Conservation (phyloP, 2,888 invertebrate genomes). For the Volucella inanis region DNA sequence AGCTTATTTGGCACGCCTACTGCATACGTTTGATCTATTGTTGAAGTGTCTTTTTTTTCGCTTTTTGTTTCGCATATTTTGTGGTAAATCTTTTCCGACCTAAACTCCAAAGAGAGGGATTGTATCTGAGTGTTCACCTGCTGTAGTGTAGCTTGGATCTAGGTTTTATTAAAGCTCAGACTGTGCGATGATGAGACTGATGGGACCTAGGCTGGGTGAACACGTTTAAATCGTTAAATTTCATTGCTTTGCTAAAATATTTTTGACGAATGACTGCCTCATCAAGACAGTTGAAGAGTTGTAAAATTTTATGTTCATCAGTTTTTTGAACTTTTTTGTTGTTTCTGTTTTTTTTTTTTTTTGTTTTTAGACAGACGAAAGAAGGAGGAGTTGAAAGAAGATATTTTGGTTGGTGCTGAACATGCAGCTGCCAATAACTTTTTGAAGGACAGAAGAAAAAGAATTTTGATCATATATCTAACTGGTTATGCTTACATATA, state of each 20-base stretch:
- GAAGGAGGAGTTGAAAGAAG: too few species aligned
- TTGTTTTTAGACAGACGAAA: not conserved
- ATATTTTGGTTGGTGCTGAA: too few species aligned
- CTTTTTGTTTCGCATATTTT: not conserved
- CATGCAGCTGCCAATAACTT: too few species aligned
- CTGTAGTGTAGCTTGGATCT: constrained; percentile 33
- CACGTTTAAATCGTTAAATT: constrained; percentile 57
- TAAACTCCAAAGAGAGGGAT: not conserved
- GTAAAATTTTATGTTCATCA: constrained; percentile 33
- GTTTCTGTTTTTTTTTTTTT: not conserved
- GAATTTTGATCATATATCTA: too few species aligned
- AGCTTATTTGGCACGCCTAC: constrained; percentile 52
- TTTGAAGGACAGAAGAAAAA: too few species aligned
- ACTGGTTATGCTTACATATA: too few species aligned
- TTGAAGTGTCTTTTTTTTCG: constrained; percentile 11
- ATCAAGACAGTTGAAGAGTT: constrained; percentile 15
- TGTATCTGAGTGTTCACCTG: constrained; percentile 27
- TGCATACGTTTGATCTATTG: constrained; percentile 28
- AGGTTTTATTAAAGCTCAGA: constrained; percentile 28
- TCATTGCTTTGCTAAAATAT: constrained; percentile 26
- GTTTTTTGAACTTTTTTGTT: constrained; percentile 21
- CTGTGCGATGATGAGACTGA: not conserved
- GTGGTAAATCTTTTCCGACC: not conserved
- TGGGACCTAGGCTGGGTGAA: not conserved
- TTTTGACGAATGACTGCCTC: constrained; percentile 18